Evolutionary conservation across 2,797 vertebrate genomes (phyloP), one percentile per base, ranked within the genome.

Genomic region (Parambassis ranga): DNA sequence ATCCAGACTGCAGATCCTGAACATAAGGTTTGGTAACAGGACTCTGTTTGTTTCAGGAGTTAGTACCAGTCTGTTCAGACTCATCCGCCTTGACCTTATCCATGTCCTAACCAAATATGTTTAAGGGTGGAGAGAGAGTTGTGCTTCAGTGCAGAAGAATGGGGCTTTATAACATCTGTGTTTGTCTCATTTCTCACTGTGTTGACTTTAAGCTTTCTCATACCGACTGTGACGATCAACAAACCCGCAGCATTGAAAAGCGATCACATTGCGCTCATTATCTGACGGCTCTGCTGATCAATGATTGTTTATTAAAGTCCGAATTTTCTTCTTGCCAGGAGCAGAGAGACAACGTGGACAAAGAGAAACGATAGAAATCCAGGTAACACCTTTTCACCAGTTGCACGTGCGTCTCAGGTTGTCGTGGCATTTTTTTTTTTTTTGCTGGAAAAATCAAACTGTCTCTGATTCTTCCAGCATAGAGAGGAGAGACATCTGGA

Each of bases 301-400:
- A n/a, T n/a, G n/a, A n/a, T n/a, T n/a, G n/a, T n/a, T n/a, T n/a
- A 5, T 5, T 59, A 14, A 13, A 38, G 22, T 47, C 32, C 8
- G 14, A 32, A 31, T 8, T 13, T 49, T 15, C 20, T 26, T 30
- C 11, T 15, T 10, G 1, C 2, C 77, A 89, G 89, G 81, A 66
- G 19, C 39, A 65, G 39, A 61, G 35, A 0, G 76, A 75, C 18
- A 7, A 47, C 20, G 1, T 2, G 44, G 77, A 69, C 47, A 65
- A 61, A 27, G 74, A 75, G 33, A 82, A 86, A 6, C n/a, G 62
- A 65, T 66, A 80, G 55, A 64, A 49, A 13, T 37, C 18, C 62
- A 84, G 83, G 87, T 87, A 65, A 69, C 3, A 4, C 4, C 32
- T 35, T 46, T 24, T 7, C 5, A 16, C 57, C 36, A 0, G 3